A percentile compares a stretch with the other conserved stretches of the same genome.
Conservation (phyloP, 1,140 invertebrate species). For the Drosophila obscura region DNA sequence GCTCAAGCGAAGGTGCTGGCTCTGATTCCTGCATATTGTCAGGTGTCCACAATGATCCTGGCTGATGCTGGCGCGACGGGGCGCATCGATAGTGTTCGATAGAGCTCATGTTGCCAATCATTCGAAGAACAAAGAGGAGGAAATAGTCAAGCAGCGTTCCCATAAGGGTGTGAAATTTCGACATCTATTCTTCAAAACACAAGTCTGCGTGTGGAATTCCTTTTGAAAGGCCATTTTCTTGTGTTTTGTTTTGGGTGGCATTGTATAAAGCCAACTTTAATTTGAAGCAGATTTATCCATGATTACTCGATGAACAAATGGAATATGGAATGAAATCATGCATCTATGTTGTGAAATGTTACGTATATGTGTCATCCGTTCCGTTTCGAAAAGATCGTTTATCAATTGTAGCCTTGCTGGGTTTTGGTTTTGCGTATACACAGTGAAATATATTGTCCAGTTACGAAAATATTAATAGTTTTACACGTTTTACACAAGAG, state of each 20-base stretch:
- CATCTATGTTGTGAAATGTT: constrained; percentile 59
- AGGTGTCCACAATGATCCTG: constrained; percentile 36
- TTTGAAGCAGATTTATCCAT: constrained; percentile 43
- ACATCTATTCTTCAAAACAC: constrained; percentile 59
- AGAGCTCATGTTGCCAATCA: constrained; percentile 64
- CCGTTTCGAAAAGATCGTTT: constrained; percentile 2
- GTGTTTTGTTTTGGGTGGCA: constrained; percentile 47
- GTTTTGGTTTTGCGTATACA: constrained; percentile 23
- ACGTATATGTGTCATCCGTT: constrained; percentile 25
- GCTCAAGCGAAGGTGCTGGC: constrained; percentile 28
- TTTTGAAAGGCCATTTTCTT: constrained; percentile 62
- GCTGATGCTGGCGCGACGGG: constrained; percentile 31
- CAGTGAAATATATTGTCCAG: constrained; percentile 50
- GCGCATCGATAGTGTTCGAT: constrained; percentile 65
- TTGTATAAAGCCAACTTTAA: constrained; percentile 40
- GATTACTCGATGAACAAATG: constrained; percentile 39
- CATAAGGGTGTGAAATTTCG: constrained; percentile 58
- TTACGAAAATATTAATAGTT: constrained; percentile 51
- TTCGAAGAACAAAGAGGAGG: constrained; percentile 58
- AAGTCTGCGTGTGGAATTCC: constrained; percentile 35
- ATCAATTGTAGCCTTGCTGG: constrained; percentile 40
- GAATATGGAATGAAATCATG: constrained; percentile 60
- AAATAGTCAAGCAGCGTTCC: constrained; percentile 62
- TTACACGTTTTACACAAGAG: constrained; percentile 65
- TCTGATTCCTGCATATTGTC: constrained; percentile 45